These are phyloP conservation scores for Cryptus viduatorius DNA, from an alignment of 2,888 invertebrate genomes.

Conservation along the genomic window DNA sequence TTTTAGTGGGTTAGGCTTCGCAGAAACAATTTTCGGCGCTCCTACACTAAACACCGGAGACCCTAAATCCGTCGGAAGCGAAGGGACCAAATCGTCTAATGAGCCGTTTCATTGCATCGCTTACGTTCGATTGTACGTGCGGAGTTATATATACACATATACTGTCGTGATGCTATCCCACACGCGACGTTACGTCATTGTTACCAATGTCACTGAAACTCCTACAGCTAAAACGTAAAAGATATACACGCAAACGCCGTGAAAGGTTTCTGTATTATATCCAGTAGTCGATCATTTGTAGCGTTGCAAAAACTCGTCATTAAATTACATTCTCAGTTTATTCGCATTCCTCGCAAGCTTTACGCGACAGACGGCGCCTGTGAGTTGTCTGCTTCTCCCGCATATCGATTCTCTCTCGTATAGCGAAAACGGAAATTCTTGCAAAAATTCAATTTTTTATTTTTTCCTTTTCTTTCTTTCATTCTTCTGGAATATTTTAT, in stretches of 20 bases:
- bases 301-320: conserved; percentile 5
- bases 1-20: conserved; percentile 54
- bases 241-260: background rate
- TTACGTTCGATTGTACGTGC: conserved; percentile 30
- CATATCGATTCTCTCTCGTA: conserved; percentile 33
- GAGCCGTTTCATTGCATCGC: conserved; percentile 73
- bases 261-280: conserved; percentile 23
- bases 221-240: background rate
- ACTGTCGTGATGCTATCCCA: conserved; percentile 20
- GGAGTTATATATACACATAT: conserved; percentile 41
- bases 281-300: conserved; percentile 10
- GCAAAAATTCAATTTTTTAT: conserved; percentile 12
- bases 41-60: conserved; percentile 20
- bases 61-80: conserved; percentile 36
- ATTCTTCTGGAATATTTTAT: background rate
- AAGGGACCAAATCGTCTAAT: conserved; percentile 69
- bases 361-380: conserved; percentile 47
- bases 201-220: conserved; percentile 54
- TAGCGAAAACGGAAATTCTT: conserved; percentile 21
- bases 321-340: conserved; percentile 22
- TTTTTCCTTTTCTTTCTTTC: background rate
- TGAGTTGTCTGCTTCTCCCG: conserved; percentile 24
- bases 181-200: conserved; percentile 70
- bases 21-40: conserved; percentile 63
- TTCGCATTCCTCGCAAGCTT: conserved; percentile 34